Evolutionary conservation across 1,140 invertebrate genomes (phyloP), one percentile per base, ranked within the genome.

Genomic region (Bicyclus anynana): DNA sequence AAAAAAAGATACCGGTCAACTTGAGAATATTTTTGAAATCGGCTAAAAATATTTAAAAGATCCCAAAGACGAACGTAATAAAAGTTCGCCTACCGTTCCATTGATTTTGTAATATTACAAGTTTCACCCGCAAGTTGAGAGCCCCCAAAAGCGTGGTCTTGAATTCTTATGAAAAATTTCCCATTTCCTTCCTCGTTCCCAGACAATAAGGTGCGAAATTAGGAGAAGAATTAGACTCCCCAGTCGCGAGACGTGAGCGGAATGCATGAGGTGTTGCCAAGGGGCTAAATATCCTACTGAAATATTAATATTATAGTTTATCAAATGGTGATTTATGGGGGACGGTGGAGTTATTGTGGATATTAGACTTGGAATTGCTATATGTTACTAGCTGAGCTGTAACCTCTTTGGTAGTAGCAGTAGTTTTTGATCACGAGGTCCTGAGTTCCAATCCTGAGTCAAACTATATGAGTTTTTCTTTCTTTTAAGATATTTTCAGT

Each of bases 121-220:
- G 42, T 49, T 48, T 50, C 53, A 49, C 59, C 50, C 44, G 29
- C 38, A 16, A 56, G 14, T 42, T 37, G 33, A 35, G 37, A 40
- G 6, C 55, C 59, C 63, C 44, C 58, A 62, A 62, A 60, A 68
- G 53, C 62, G 55, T 66, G 64, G 53, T 72, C 65, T 59, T 53
- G 77, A 84, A 79, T 82, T 80, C 74, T 74, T 75, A 82, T 73
- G 60, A 75, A 82, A 80, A 81, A 76, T 71, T 75, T 67, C 44
- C 77, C 71, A 80, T 81, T 81, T 81, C 79, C 78, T 78, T 79
- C 67, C 69, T n/a, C 68, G 66, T 71, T 69, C 66, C 67, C 71
- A 72, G 60, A 77, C 78, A 85, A 82, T 82, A 87, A 85, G 82
- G 81, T 87, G 75, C 78, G 72, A 87, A 85, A 83, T 87, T 85